A percentile compares a stretch with the other conserved stretches of the same genome.
These are phyloP conservation scores for Platyura marginata DNA, from an alignment of 1,140 invertebrate species.

Conservation along the genomic window DNA sequence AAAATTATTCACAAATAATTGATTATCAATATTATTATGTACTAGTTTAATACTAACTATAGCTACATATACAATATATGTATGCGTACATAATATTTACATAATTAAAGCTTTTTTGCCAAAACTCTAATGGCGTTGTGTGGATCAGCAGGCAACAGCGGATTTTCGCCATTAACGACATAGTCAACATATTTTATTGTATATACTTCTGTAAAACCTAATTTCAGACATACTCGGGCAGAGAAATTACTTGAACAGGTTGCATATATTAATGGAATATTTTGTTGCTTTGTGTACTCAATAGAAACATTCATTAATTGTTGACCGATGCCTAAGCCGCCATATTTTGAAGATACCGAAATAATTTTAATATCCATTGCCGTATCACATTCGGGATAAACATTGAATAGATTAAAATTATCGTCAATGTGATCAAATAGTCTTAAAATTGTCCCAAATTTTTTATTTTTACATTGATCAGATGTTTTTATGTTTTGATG, in stretches of 20 bases:
- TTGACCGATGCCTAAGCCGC: constrained; percentile 41
- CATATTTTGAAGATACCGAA: constrained; percentile 37
- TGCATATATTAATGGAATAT: constrained; percentile 20
- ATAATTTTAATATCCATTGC: constrained; percentile 39
- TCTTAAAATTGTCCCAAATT: constrained; percentile 37
- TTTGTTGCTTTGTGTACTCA: constrained; percentile 16
- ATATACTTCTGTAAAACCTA: constrained; percentile 45
- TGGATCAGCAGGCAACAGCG: constrained; percentile 35
- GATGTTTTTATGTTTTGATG: too few species aligned
- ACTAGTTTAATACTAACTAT: too few species aligned
- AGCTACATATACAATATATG: too few species aligned
- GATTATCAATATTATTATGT: too few species aligned
- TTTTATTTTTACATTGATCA: constrained; percentile 29
- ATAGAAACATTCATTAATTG: constrained; percentile 33
- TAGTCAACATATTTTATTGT: constrained; percentile 42
- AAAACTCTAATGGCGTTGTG: constrained; percentile 32
- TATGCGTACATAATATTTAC: too few species aligned
- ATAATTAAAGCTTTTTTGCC: constrained; percentile 26
- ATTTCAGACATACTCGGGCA: constrained; percentile 40
- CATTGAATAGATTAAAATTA: constrained; percentile 28
- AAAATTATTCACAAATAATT: too few species aligned
- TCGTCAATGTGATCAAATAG: constrained; percentile 33
- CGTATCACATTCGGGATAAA: constrained; percentile 31
- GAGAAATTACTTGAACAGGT: constrained; percentile 52
- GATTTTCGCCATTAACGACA: constrained; percentile 31